Percentiles rank a stretch among this genome's conserved stretches.
Evolutionary conservation across 53 echinoderm and acorn worm genomes (phyloP).

Genomic region (Holothuria leucospilota): DNA sequence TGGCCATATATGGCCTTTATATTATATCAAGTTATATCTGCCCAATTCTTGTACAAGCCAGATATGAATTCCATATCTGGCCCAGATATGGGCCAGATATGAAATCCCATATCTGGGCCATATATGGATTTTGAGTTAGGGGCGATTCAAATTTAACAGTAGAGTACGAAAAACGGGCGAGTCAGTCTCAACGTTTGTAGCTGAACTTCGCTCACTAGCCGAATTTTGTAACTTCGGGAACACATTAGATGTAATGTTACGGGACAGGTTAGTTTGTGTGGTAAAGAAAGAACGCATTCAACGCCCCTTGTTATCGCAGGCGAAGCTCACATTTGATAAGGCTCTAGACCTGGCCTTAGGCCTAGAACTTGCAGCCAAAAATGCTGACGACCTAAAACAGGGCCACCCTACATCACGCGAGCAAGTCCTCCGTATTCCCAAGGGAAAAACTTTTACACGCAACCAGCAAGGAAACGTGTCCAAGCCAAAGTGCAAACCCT

Average conservation of each 20-base stretch:
- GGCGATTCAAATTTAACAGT: slow-evolving; percentile 56
- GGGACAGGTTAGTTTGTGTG: too few relatives aligned
- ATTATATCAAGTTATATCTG: too few relatives aligned
- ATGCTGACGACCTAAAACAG: slow-evolving; percentile 43
- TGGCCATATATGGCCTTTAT: too few relatives aligned
- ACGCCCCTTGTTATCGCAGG: slow-evolving; percentile 14
- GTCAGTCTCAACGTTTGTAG: slow-evolving; percentile 37
- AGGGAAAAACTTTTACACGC: not conserved
- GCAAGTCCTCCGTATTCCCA: not conserved
- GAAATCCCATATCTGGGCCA: too few relatives aligned
- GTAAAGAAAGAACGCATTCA: slow-evolving; percentile 52
- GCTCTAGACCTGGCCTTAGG: slow-evolving; percentile 39
- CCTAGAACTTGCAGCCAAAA: slow-evolving; percentile 36
- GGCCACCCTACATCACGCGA: not conserved
- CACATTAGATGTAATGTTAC: slow-evolving; percentile 4
- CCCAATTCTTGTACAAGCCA: too few relatives aligned
- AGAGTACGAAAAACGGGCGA: not conserved
- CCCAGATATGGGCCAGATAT: too few relatives aligned
- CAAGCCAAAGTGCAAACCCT: not conserved
- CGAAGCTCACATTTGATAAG: slow-evolving; percentile 19
- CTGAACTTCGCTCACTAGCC: slow-evolving; percentile 26
- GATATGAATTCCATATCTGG: too few relatives aligned
- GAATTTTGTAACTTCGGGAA: slow-evolving; percentile 53
- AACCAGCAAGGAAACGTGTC: not conserved
- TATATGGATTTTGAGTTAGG: too few relatives aligned